These are phyloP conservation scores for Stratiomys singularior DNA, from an alignment of 2,888 invertebrate genomes.

Conservation along the genomic window DNA sequence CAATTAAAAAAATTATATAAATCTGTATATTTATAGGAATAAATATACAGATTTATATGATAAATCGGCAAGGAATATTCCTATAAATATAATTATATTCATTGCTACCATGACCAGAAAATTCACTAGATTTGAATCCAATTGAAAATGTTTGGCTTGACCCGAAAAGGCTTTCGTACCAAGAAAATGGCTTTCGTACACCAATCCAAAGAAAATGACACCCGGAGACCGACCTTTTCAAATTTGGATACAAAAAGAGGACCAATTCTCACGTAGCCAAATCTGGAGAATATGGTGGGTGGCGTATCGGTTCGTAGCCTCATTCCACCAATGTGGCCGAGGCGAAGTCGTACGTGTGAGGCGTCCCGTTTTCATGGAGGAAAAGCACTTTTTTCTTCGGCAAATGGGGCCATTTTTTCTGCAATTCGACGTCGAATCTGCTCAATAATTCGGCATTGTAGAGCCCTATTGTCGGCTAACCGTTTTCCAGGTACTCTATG, in stretches of 20 bases:
- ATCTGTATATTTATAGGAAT: too few species aligned
- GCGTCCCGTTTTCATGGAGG: neutral
- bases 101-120: too few species aligned
- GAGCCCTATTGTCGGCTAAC: constrained; percentile 30
- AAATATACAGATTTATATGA: too few species aligned
- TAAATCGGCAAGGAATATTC: too few species aligned
- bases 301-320: neutral
- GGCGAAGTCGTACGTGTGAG: neutral
- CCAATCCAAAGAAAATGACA: too few species aligned
- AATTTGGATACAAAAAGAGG: neutral
- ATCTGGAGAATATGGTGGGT: neutral
- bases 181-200: too few species aligned
- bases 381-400: constrained; percentile 3
- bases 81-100: too few species aligned
- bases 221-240: neutral
- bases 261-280: neutral
- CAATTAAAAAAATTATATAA: too few species aligned
- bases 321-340: too few species aligned
- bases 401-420: constrained; percentile 8
- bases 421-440: neutral
- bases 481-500: constrained; percentile 39
- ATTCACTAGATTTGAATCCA: too few species aligned
- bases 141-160: too few species aligned
- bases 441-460: constrained; percentile 30
- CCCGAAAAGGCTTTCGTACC: too few species aligned